These are phyloP conservation scores for Salticus scenicus DNA, from an alignment of 2,888 invertebrate genomes.

Conservation along the genomic window DNA sequence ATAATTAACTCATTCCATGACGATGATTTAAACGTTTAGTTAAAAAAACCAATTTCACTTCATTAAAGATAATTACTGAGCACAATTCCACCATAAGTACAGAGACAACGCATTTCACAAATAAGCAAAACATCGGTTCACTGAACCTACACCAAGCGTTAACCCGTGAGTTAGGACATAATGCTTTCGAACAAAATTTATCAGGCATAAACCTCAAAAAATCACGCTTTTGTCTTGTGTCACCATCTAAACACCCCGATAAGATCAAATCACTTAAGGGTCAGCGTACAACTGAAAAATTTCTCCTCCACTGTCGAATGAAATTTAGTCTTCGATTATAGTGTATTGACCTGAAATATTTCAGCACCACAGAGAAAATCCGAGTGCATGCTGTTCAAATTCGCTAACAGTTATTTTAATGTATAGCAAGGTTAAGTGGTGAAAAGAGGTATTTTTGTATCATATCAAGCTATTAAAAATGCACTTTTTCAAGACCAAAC, in stretches of 20 bases:
- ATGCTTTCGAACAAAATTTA: conserved; percentile 41
- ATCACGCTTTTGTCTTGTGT: conserved; percentile 51
- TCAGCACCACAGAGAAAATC: conserved; percentile 10
- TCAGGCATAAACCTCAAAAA: conserved; percentile 38
- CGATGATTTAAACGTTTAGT: no score
- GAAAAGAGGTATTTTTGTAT: no score
- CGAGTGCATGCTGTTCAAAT: neutral
- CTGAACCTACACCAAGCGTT: conserved; percentile 44
- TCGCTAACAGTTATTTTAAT: neutral
- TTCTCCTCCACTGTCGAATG: neutral
- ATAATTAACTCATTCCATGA: no score
- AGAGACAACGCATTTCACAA: no score
- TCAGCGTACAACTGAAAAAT: conserved; percentile 52
- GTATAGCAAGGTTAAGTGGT: neutral
- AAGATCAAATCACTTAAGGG: conserved; percentile 51
- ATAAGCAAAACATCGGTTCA: conserved; percentile 33
- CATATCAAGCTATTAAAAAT: no score
- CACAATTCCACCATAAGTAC: no score
- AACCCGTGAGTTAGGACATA: conserved; percentile 33
- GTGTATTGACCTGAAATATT: conserved; percentile 47
- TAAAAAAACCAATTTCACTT: no score
- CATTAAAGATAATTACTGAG: no score
- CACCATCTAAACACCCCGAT: conserved; percentile 51
- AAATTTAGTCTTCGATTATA: neutral
- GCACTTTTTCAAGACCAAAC: no score